Evolutionary conservation across 2,113 vertebrate species (phyloP), one percentile per base, ranked within the genome.

Genomic region (Gymnarchus niloticus): DNA sequence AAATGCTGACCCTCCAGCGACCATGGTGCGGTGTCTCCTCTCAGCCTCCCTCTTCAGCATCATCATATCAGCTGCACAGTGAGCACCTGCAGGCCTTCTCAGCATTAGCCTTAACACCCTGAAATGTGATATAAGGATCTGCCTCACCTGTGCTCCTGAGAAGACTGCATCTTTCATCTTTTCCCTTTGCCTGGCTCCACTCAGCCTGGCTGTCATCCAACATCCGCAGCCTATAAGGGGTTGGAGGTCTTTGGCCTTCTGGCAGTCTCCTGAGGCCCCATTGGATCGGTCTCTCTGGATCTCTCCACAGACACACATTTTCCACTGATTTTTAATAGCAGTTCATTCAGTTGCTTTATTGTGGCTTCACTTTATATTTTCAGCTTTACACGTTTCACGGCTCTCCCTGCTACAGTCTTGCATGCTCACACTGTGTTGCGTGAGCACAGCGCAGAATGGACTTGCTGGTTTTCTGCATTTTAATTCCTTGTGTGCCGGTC

Each of bases 401-500:
- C 33, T 17, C 14, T 41, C 2, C 10, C 65, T 17, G 76, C 44
- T 3, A 44, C 44, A 25, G 76, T 25, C 76, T 49, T 48, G 41
- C 46, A 49, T 2, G 37, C 61, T 78, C 76, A 2, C 23, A 8
- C 54, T 23, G 37, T n/a, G 1, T 10, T 83, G 33, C 33, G 54
- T 83, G 52, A 83, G 9, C 33, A 17, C 33, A 17, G 33, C 65
- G 0, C 69, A 59, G 14, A 78, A 54, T 33, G 51, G 84, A 78
- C 52, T 25, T 52, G 33, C 65, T 78, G 33, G n/a, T 59, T 83
- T 83, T 23, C 61, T 25, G 54, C 81, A 44, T 69, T 76, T 28
- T 86, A 86, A 86, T 54, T 46, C 61, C 28, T 23, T 83, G 85
- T 87, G 86, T 84, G 82, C 86, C 1, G 85, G 83, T 65, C 9